Conservation (phyloP, 2,797 vertebrate species). For the Leucoraja ocellata region DNA sequence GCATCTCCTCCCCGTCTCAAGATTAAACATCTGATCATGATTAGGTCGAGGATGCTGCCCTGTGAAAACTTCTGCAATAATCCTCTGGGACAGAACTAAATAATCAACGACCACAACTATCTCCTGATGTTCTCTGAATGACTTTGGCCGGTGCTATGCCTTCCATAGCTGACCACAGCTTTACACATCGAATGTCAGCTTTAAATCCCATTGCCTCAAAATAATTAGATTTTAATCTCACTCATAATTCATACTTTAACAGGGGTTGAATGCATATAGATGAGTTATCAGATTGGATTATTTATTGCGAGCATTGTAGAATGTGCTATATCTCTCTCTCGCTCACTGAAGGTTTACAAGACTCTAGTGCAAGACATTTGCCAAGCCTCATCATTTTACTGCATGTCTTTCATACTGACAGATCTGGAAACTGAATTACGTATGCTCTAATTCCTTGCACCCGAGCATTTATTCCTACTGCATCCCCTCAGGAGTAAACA, state of each 20-base stretch:
- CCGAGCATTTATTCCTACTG: constrained; percentile 68
- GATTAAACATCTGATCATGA: too few species aligned
- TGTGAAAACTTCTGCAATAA: too few species aligned
- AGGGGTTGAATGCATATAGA: background rate
- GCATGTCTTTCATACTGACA: constrained; percentile 39
- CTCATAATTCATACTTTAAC: constrained; percentile 26
- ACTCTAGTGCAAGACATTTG: constrained; percentile 22
- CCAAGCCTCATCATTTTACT: constrained; percentile 31
- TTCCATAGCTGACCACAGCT: too few species aligned
- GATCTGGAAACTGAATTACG: constrained; percentile 76
- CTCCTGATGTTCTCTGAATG: too few species aligned
- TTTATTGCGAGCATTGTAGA: background rate
- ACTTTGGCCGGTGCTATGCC: too few species aligned
- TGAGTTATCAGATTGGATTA: constrained; percentile 17
- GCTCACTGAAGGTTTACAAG: background rate
- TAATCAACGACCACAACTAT: too few species aligned
- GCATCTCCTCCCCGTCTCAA: too few species aligned
- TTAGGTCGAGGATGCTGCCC: too few species aligned
- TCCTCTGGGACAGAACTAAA: too few species aligned
- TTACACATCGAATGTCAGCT: background rate
- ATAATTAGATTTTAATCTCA: constrained; percentile 9
- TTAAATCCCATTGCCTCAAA: background rate
- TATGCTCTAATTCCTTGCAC: constrained; percentile 83
- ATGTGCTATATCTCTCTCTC: background rate
- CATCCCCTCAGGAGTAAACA: constrained; percentile 58